Evolutionary conservation across 2,888 invertebrate genomes (phyloP), one percentile per base, ranked within the genome.

Genomic region (Brenthis hecate): DNA sequence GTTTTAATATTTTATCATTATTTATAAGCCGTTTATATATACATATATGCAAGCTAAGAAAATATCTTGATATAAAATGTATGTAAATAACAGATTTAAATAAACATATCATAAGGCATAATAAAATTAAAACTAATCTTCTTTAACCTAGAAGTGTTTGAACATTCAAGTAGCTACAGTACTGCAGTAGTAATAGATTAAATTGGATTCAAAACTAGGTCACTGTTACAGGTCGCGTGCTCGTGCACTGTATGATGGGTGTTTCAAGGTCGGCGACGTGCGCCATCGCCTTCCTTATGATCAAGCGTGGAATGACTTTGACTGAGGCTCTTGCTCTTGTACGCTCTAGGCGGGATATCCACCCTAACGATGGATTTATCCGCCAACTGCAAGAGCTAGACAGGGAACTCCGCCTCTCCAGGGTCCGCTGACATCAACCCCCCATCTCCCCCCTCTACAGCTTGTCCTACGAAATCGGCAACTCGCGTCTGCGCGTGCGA

Each of bases 201-300:
- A 19, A 56, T 62, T 36, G 55, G 47, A 66, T 58, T n/a, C 16
- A 54, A 58, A 63, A n/a, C 50, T 62, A 48, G 56, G 66, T 67
- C 36, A 67, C 50, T 62, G 14, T 83, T 81, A 11, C 82, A 97
- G 97, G 97, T 72, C 96, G 96, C 83, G 95, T 96, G 51, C 93
- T 96, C 69, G 96, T 97, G 8, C 96, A 97, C 85, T 97, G 97
- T 80, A 90, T 96, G 77, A 95, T 96, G 93, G 97, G 97, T 47
- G 95, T 97, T 78, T 97, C 97, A 2, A 94, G 97, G 11, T 97
- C 97, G 54, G 96, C 96, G 61, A 97, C 97, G 1, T 95, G 96
- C 80, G 96, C 96, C 2, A 87, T 97, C 74, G 96, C 97, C 6
- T 97, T 96, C 83, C 92, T 97, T 70, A 97, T 97, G 96, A 95